Percentiles rank a stretch among this genome's conserved stretches.
Evolutionary conservation across 2,113 vertebrate genomes (phyloP).

Genomic region (Chaetodon auriga): DNA sequence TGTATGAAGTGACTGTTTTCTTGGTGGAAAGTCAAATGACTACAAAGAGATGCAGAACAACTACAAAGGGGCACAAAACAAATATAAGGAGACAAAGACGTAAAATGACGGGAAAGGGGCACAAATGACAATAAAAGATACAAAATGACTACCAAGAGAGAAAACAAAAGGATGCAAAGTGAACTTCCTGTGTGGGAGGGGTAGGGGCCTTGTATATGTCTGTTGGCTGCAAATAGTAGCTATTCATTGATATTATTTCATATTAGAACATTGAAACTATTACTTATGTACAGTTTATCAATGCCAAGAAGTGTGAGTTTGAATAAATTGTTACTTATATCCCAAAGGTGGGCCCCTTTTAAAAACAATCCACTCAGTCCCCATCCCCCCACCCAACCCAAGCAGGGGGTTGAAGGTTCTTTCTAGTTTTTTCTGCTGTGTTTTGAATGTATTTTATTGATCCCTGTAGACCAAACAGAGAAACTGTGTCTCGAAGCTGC

Average conservation of each 20-base stretch:
- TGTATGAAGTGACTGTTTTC: not conserved
- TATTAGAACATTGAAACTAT: not conserved
- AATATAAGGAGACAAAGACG: not conserved
- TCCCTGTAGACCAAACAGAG: not conserved
- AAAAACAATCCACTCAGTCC: too few species aligned
- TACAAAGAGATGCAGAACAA: not conserved
- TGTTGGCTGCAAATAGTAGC: not conserved
- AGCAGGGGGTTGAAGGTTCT: too few species aligned
- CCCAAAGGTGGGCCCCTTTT: not conserved
- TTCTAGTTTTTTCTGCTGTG: not conserved
- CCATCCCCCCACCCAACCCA: too few species aligned
- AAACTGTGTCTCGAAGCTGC: too few species aligned
- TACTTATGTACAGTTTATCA: not conserved
- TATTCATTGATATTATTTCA: not conserved
- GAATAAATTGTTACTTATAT: not conserved
- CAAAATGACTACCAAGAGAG: not conserved
- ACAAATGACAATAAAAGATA: not conserved
- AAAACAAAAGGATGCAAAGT: too few species aligned
- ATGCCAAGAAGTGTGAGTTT: not conserved
- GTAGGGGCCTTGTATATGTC: too few species aligned
- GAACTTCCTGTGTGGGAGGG: too few species aligned
- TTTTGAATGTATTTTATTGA: not conserved
- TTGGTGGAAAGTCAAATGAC: too few species aligned
- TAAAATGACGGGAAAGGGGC: not conserved
- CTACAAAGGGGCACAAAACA: not conserved